Conservation (phyloP, 2,888 invertebrate genomes). For the Boloria selene region DNA sequence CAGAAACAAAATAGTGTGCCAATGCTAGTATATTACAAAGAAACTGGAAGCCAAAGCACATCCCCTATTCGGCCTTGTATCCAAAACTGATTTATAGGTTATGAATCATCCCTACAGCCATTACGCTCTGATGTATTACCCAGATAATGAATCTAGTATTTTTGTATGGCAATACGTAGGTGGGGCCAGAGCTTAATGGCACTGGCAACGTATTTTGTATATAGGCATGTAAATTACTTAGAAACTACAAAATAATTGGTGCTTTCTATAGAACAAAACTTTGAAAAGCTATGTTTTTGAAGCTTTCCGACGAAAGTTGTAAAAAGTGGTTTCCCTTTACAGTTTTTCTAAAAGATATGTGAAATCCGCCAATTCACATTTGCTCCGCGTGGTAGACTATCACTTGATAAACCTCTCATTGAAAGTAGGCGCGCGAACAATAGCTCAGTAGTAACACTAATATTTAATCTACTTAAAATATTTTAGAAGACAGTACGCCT, state of each 20-base stretch:
- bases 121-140: constrained; percentile 72
- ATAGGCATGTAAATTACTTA: neutral
- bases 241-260: neutral
- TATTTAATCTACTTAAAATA: too few relatives aligned
- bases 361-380: too few relatives aligned
- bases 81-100: constrained; percentile 76
- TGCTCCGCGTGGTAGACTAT: too few relatives aligned
- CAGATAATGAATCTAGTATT: constrained; percentile 79
- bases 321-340: too few relatives aligned
- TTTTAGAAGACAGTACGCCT: too few relatives aligned
- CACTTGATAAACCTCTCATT: too few relatives aligned
- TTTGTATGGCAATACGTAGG: constrained; percentile 79
- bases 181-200: constrained; percentile 37
- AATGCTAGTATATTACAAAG: constrained; percentile 9
- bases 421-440: too few relatives aligned
- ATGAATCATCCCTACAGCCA: constrained; percentile 75
- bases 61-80: constrained; percentile 22
- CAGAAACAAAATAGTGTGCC: constrained; percentile 8
- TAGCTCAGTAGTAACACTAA: too few relatives aligned
- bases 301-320: too few relatives aligned
- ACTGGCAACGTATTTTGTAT: neutral
- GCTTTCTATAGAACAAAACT: too few relatives aligned
- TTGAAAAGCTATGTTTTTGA: too few relatives aligned
- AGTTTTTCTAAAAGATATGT: too few relatives aligned
- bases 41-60: constrained; percentile 44